Conservation (phyloP, 2,113 vertebrate species). For the Numida meleagris region DNA sequence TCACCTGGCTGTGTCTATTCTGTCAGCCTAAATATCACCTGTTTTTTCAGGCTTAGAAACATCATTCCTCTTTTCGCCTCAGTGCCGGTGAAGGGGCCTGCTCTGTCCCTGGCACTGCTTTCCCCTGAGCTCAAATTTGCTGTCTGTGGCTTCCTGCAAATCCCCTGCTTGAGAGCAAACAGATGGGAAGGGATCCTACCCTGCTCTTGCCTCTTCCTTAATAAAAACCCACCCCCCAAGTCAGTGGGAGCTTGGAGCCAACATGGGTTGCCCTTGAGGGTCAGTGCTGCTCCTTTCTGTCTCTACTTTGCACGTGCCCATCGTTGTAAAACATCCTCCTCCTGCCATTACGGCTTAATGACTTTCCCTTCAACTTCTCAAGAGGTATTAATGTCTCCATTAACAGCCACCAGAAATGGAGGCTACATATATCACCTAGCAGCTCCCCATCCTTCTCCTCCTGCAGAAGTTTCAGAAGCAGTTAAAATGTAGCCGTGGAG, state of each 20-base stretch:
- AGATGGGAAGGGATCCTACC: background rate
- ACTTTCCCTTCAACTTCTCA: constrained; percentile 48
- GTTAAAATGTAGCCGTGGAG: constrained; percentile 33
- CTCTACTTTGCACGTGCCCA: background rate
- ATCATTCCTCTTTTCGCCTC: background rate
- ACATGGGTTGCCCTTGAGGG: background rate
- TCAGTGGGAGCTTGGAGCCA: background rate
- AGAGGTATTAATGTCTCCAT: constrained; percentile 57
- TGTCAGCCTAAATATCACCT: background rate
- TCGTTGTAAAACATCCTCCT: constrained; percentile 33
- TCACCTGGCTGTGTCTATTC: background rate
- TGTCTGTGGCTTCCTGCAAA: background rate
- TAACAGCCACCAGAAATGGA: constrained; percentile 53
- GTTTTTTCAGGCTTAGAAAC: background rate
- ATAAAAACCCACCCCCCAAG: background rate
- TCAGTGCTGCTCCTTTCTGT: background rate
- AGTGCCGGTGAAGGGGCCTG: accelerated
- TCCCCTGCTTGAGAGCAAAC: background rate
- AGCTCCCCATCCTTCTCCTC: background rate
- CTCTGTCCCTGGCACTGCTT: background rate
- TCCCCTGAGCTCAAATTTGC: background rate
- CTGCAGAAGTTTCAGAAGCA: constrained; percentile 35
- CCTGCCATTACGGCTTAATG: constrained; percentile 41
- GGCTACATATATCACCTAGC: constrained; percentile 10
- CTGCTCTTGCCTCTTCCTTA: background rate